Base-by-base conservation (phyloP, 2,888 invertebrate genomes). In the Hirtodrosophila cameraria region DNA sequence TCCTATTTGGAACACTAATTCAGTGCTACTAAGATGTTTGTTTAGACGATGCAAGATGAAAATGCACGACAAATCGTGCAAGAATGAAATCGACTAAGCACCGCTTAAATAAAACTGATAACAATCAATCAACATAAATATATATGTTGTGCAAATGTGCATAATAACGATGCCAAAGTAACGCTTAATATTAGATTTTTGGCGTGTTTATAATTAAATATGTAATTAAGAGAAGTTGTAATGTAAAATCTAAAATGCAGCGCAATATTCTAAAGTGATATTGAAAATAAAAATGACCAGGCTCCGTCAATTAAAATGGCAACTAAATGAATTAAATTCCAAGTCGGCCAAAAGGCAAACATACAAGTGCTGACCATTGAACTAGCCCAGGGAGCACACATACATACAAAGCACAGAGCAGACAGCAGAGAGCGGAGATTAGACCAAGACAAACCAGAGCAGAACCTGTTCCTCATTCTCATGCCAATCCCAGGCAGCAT, bases 241-340 rank as follows among this genome's bases (percentile, higher is more conserved):
- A 48, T 73, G 39, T 39, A 36, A 49, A 55, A 43, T 45, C 39
- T 35, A 9, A 45, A 54, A 67, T 71, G 43, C 38, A 48, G 30
- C 42, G 35, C 28, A 54, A 12, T 43, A 39, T 49, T 66, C 66
- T 43, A 53, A 58, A 82, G 68, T 63, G 41, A 79, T 68, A 68
- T 78, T 67, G 57, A 57, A 77, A 69, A 75, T 55, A 52, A 49
- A 71, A 67, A 59, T 53, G 54, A 55, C 52, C 50, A 64, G 54
- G 55, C 35, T 54, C 64, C 69, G 58, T 67, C 79, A 76, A 70
- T 73, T 73, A 73, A 73, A 75, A 68, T 52, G 53, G 61, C 66
- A 70, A 63, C 60, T 73, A 67, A 83, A 82, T 69, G 65, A 73
- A 79, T 75, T 67, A 73, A 83, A 83, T 75, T 75, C 39, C 67